phyloP scores from a whole-genome alignment of 2,113 vertebrate genomes.

The Indri indri region DNA sequence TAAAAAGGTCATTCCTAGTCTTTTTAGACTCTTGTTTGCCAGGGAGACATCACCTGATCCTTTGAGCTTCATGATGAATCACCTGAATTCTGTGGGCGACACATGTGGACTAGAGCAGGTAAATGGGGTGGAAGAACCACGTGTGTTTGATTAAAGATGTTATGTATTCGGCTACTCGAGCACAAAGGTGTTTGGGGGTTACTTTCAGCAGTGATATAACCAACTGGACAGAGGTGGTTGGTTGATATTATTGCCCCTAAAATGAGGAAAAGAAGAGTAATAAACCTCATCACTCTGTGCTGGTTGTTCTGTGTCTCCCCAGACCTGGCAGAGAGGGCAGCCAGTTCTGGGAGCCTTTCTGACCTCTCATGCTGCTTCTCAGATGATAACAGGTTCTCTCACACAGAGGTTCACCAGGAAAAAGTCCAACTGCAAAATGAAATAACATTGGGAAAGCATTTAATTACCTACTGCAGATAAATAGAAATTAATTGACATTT shows the following conservation, averaged over 20 bases:
- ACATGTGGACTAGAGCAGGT: constrained; percentile 86
- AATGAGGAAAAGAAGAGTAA: background rate
- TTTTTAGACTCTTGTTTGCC: constrained; percentile 84
- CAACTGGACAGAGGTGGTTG: background rate
- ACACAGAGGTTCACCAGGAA: background rate
- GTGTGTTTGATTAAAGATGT: background rate
- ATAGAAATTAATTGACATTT: background rate
- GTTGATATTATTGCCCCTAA: accelerated
- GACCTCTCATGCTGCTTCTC: background rate
- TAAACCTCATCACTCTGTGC: background rate
- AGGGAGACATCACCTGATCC: constrained; percentile 86
- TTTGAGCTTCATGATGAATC: constrained; percentile 90
- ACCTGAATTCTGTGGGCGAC: constrained; percentile 87
- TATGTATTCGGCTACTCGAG: accelerated
- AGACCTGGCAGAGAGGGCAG: accelerated
- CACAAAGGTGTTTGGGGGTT: background rate
- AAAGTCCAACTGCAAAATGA: background rate
- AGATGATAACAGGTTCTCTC: background rate
- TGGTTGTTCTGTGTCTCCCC: background rate
- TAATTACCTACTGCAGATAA: background rate
- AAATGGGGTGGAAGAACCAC: background rate
- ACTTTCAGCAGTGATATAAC: background rate
- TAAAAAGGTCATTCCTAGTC: constrained; percentile 72
- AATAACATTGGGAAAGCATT: background rate
- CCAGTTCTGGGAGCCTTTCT: background rate